phyloP scores from a whole-genome alignment of 2,888 invertebrate genomes.

The Plagodis pulveraria region DNA sequence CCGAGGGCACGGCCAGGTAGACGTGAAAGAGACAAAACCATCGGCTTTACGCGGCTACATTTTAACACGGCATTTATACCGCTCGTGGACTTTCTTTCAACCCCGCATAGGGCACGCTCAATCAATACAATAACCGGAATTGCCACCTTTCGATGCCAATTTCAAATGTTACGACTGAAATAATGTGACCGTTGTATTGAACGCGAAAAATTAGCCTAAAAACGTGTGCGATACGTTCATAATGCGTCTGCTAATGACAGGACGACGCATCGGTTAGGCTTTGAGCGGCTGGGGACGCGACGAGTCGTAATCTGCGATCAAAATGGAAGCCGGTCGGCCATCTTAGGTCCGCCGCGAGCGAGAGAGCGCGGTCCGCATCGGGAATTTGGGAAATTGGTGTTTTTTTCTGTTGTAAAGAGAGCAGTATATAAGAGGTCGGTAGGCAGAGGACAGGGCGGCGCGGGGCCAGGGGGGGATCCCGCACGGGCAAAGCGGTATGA shows the following conservation, averaged over 20 bases:
- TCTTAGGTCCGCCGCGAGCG: conserved; percentile 82
- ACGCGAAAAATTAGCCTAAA: conserved; percentile 81
- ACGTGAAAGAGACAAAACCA: conserved; percentile 70
- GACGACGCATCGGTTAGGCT: conserved; percentile 74
- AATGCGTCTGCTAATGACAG: conserved; percentile 62
- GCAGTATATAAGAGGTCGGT: conserved; percentile 84
- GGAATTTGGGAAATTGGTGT: conserved; percentile 84
- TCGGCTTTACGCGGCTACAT: conserved; percentile 56
- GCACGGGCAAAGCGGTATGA: conserved; percentile 82
- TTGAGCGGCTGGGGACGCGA: conserved; percentile 74
- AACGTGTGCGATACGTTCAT: conserved; percentile 78
- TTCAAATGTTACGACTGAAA: conserved; percentile 39
- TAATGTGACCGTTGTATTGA: conserved; percentile 67
- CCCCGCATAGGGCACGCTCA: conserved; percentile 52
- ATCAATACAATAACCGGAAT: conserved; percentile 71
- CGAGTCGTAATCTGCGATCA: conserved; percentile 81
- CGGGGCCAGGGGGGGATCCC: conserved; percentile 69
- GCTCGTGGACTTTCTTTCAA: conserved; percentile 58
- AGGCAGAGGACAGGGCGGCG: conserved; percentile 72
- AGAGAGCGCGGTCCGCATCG: conserved; percentile 78
- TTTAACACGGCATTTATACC: conserved; percentile 65
- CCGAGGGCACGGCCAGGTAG: conserved; percentile 47
- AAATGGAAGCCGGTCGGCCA: conserved; percentile 82
- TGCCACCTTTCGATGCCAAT: conserved; percentile 39
- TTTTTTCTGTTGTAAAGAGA: conserved; percentile 83